Conservation (phyloP, 2,113 vertebrate genomes). For the Gambusia affinis region DNA sequence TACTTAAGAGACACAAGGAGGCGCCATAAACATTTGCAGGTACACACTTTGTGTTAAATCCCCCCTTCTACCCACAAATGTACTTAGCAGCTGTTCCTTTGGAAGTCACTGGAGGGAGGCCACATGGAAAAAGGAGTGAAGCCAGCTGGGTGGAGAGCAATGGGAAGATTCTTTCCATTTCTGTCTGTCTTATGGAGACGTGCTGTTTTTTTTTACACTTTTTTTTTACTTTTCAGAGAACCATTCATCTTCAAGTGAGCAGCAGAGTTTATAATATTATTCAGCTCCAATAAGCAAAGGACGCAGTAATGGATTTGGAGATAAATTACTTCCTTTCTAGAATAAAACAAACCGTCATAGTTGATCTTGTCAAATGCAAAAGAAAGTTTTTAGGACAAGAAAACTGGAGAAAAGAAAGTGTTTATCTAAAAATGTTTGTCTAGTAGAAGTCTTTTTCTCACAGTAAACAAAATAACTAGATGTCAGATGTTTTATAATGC, state of each 20-base stretch:
- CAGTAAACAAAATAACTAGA: not conserved
- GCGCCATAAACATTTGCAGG: conserved; percentile 54
- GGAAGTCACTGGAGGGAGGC: conserved; percentile 59
- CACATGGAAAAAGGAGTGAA: conserved; percentile 64
- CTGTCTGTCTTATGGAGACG: conserved; percentile 58
- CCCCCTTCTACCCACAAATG: conserved; percentile 45
- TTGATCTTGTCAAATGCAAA: not conserved
- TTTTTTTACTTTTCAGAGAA: conserved; percentile 27
- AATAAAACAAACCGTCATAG: not conserved
- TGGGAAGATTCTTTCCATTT: conserved; percentile 67
- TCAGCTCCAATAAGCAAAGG: not conserved
- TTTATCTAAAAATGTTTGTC: not conserved
- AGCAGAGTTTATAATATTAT: conserved; percentile 1
- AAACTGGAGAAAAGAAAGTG: not conserved
- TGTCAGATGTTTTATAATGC: not conserved
- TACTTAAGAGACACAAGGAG: conserved; percentile 27
- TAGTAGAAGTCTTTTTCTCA: not conserved
- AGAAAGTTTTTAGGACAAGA: not conserved
- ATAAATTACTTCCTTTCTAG: conserved; percentile 11
- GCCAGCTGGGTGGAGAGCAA: conserved; percentile 70
- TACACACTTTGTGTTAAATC: conserved; percentile 24
- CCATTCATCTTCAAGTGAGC: conserved; percentile 36
- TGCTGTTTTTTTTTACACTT: not conserved
- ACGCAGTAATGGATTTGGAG: not conserved
- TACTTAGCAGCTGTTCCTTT: conserved; percentile 73